Base-by-base conservation (phyloP, 2,888 invertebrate species). In the Conistra vaccinii region DNA sequence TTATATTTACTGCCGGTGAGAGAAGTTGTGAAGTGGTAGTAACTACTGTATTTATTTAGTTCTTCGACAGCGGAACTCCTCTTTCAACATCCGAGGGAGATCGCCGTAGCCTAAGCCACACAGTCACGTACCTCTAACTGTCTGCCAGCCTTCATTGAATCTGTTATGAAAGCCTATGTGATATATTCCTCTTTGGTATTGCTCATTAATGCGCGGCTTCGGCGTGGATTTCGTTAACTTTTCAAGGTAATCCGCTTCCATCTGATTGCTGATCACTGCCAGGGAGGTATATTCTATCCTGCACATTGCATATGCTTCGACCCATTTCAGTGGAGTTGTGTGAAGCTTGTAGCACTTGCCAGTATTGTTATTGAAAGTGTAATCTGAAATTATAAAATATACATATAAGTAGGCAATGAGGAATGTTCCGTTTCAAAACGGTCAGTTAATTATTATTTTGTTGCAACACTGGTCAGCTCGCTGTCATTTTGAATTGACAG, bases 321-420 rank as follows among this genome's bases (percentile, higher is more conserved):
- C 85, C 95, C 95, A 95, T 45, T 87, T 93, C 79, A 85, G 76
- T 0, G 94, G 93, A 1, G 81, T 87, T 23, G 90, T 73, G 76
- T 95, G 95, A 48, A 94, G 91, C 73, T 95, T 95, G 87, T 94
- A 95, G 80, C 94, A 95, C 81, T 89, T 91, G 4, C 92, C 92
- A 7, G 57, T 48, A 1, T 67, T 4, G 4, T 86, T 84, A 55
- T 90, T 88, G 79, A 87, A 93, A 66, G 82, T 80, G 82, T 95
- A 95, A 73, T 87, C 95, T 95, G 89, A 53, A 76, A 73, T 35
- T 89, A 32, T 78, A 45, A 29, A 42, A n/a, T n/a, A n/a, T n/a
- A n/a, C n/a, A n/a, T n/a, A n/a, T n/a, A n/a, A n/a, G n/a, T n/a
- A n/a, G n/a, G n/a, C n/a, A n/a, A n/a, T n/a, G n/a, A n/a, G n/a